Conservation (phyloP, 2,113 vertebrate species). For the Euleptes europaea region DNA sequence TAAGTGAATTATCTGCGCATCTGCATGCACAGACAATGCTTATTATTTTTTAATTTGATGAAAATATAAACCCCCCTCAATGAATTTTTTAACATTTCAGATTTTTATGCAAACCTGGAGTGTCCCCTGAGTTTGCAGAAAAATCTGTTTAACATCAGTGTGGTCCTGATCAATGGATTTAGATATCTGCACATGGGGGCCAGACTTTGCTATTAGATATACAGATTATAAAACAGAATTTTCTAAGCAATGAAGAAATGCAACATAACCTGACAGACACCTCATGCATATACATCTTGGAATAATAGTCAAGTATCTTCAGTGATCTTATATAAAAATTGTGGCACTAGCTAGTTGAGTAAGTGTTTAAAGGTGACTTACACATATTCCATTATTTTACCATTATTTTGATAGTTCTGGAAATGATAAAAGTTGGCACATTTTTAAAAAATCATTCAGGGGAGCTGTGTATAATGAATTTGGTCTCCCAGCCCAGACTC, state of each 20-base stretch:
- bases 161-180: too few species aligned
- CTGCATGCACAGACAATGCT: too few species aligned
- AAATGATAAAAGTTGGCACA: constrained; percentile 25
- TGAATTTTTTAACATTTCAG: too few species aligned
- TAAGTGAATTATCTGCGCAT: too few species aligned
- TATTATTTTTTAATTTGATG: too few species aligned
- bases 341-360: not conserved
- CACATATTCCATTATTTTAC: not conserved
- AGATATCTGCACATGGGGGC: too few species aligned
- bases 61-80: too few species aligned
- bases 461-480: constrained; percentile 1
- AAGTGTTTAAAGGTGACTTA: not conserved
- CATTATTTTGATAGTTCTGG: not conserved
- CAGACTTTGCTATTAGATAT: not conserved
- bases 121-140: too few species aligned
- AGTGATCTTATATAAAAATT: not conserved
- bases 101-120: too few species aligned
- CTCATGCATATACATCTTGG: not conserved
- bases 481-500: constrained; percentile 11
- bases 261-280: not conserved
- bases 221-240: not conserved
- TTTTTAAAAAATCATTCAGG: constrained; percentile 11
- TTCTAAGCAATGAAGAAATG: not conserved
- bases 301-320: not conserved
- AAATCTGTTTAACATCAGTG: too few species aligned